Base-by-base conservation (phyloP, 2,797 vertebrate genomes). In the Ispidina lecontei region DNA sequence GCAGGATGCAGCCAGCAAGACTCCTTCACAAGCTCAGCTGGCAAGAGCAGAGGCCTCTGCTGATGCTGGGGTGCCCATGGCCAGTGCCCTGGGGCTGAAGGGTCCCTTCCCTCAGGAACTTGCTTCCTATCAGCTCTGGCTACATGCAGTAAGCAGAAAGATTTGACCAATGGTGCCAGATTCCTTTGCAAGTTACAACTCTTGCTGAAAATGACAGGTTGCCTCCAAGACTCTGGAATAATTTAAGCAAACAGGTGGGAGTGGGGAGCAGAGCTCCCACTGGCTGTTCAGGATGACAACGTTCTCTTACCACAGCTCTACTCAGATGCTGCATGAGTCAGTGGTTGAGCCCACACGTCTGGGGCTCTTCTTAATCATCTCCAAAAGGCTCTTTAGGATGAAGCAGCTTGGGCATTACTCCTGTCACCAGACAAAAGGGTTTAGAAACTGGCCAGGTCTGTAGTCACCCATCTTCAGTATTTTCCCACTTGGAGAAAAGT, bases 241-340 rank as follows among this genome's bases (percentile, higher is more conserved):
- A 96, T 89, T 95, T 88, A 95, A 70, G 95, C 76, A 92, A 91
- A 16, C 41, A 20, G 3, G 95, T 95, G 91, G 94, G 94, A 92
- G 95, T 31, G 74, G 68, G 58, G 91, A 88, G 90, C 91, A 87
- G 63, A 81, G 90, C 91, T 95, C 77, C 85, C 81, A 74, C 46
- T 20, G 75, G 74, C 88, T 95, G 83, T 8, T 92, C 12, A 44
- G 91, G 91, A 89, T 21, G 91, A 67, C 63, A 83, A 59, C 29
- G 3, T 59, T 89, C 80, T 70, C 74, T 59, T 76, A 65, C 58
- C 89, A 78, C 68, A 26, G 58, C 51, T 11, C 86, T 90, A 55
- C 86, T 95, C 91, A 94, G 96, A 91, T 94, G 93, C 62, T 17
- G 84, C 69, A 79, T 96, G 94, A 96, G 81, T 96, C 95, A 95